phyloP scores from a whole-genome alignment of 2,113 vertebrate species.

The Serilophus lunatus region DNA sequence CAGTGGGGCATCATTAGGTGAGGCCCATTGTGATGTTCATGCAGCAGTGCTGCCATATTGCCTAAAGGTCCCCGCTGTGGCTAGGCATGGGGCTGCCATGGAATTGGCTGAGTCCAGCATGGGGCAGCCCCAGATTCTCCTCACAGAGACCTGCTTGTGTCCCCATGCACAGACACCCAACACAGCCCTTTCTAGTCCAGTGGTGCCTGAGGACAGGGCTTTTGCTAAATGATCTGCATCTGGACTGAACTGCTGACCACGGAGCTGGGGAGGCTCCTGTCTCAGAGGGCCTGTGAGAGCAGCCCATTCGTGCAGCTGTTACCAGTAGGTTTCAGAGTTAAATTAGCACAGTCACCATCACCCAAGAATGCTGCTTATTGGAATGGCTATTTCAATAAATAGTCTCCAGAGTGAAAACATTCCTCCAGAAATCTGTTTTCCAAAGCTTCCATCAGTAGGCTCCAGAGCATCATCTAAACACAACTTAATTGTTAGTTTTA shows the following conservation, averaged over 20 bases:
- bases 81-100: not conserved
- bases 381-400: not conserved
- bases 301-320: not conserved
- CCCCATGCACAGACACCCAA: no score
- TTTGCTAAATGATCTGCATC: not conserved
- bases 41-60: fast-evolving
- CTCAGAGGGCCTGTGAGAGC: fast-evolving
- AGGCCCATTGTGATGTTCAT: fast-evolving
- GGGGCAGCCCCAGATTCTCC: not conserved
- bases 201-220: not conserved
- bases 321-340: not conserved
- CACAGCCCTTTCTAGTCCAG: not conserved
- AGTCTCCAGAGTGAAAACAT: not conserved
- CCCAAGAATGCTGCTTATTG: not conserved
- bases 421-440: not conserved
- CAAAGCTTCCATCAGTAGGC: not conserved
- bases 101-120: fast-evolving
- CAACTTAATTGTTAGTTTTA: not conserved
- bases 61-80: not conserved
- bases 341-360: not conserved
- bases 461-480: not conserved
- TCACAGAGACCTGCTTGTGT: not conserved
- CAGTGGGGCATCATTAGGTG: not conserved
- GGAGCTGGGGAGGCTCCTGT: not conserved
- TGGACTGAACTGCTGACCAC: not conserved